Base-by-base conservation (phyloP, 2,113 vertebrate species). In the Cyphomyrus discorhynchus region DNA sequence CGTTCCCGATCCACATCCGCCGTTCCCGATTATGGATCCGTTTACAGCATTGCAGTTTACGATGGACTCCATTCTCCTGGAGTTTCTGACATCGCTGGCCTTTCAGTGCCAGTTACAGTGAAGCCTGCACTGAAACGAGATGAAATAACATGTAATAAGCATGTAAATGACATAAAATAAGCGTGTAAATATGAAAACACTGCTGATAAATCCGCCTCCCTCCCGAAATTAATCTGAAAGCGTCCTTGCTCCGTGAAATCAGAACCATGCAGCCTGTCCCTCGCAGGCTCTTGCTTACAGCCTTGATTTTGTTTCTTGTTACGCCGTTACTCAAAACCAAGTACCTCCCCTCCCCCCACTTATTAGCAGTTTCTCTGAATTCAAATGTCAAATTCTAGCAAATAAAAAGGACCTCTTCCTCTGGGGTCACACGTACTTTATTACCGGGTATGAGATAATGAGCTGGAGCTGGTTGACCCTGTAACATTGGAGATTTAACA, bases 361-460 rank as follows among this genome's bases (percentile, higher is more conserved):
- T 92, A 93, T 93, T 92, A 93, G 90, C 89, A 15, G 52, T 89
- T 92, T 91, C 52, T 52, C 80, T 89, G 85, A 91, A 90, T 92
- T 90, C 91, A 91, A 89, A 93, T 92, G 91, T 92, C 91, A 92
- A 52, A 82, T 90, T 74, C 47, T 89, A 89, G 91, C 90, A 90
- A 91, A 91, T 82, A 91, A 90, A 91, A 88, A 80, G 74, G 88
- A 90, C 87, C 92, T 91, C 88, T 92, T 31, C 80, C 87, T 93
- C 93, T 92, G 92, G 91, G 92, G 93, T 93, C 93, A 94, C 94
- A 92, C n/a, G 27, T 0, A 35, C 93, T 94, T 94, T 93, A 94
- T 92, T 90, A 19, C 83, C 47, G 93, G 94, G 93, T 95, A 92
- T 93, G 89, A 92, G 90, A 94, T 96, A 96, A 96, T 95, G 95